Evolutionary conservation across 2,888 invertebrate species (phyloP).

Genomic region (Sarcophaga caerulescens): DNA sequence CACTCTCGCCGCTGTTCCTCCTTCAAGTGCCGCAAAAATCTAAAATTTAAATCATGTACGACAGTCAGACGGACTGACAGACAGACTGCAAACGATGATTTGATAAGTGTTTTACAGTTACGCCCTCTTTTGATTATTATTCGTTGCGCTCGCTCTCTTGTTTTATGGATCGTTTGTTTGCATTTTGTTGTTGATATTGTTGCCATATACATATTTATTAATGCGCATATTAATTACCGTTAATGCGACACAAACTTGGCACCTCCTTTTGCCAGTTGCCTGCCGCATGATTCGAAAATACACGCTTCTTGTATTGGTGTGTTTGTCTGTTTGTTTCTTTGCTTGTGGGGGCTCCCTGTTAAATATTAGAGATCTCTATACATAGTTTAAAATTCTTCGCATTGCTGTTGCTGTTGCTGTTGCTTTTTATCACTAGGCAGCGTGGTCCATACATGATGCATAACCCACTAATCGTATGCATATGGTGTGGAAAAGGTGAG

Average conservation of each 20-base stretch:
- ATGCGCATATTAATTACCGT: constrained; percentile 72
- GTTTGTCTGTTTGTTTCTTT: background rate
- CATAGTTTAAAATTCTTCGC: background rate
- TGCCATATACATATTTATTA: constrained; percentile 49
- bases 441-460: constrained; percentile 24
- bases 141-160: constrained; percentile 3
- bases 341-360: constrained; percentile 47
- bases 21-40: constrained; percentile 3
- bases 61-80: no score
- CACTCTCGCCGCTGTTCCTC: background rate
- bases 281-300: background rate
- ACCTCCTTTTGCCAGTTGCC: constrained; percentile 58
- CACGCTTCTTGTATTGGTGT: background rate
- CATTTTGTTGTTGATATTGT: constrained; percentile 38
- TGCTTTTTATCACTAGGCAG: background rate
- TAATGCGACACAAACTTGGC: constrained; percentile 70
- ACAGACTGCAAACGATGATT: constrained; percentile 33
- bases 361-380: constrained; percentile 58
- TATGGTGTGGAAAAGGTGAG: background rate
- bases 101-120: constrained; percentile 65
- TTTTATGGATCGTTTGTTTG: constrained; percentile 23
- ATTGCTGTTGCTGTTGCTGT: constrained; percentile 1
- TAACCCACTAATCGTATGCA: constrained; percentile 25
- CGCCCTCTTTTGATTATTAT: constrained; percentile 52
- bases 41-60: constrained; percentile 55